Evolutionary conservation across 23 tunicate genomes (phyloP).

Genomic region (Clavelina lepadiformis): DNA sequence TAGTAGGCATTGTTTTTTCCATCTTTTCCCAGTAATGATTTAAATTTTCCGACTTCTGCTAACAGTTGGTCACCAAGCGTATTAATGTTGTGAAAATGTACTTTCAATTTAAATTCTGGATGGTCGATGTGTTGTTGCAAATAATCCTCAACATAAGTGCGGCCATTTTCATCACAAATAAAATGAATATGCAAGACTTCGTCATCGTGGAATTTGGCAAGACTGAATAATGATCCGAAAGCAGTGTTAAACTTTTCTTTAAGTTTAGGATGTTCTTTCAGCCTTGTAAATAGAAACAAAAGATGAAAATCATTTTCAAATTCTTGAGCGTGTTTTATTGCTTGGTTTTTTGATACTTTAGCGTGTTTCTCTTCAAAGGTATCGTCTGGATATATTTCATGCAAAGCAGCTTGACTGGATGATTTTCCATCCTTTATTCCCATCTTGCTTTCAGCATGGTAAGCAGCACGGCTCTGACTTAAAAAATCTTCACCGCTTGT

Average conservation of each 20-base stretch:
- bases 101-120: constrained; percentile 63
- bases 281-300: constrained; percentile 66
- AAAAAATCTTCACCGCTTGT: constrained; percentile 30
- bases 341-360: constrained; percentile 26
- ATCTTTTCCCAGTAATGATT: constrained; percentile 34
- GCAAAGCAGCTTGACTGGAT: background rate
- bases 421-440: background rate
- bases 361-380: background rate
- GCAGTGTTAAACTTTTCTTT: constrained; percentile 45
- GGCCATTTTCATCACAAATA: constrained; percentile 80
- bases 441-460: constrained; percentile 20
- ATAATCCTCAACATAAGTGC: constrained; percentile 40
- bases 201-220: constrained; percentile 53
- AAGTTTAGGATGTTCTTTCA: constrained; percentile 34
- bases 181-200: constrained; percentile 78
- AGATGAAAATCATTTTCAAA: constrained; percentile 69
- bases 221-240: constrained; percentile 67
- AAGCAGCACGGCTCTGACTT: constrained; percentile 7
- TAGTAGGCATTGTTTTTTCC: constrained; percentile 70
- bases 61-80: constrained; percentile 30
- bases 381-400: background rate
- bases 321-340: constrained; percentile 67
- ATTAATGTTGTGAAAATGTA: constrained; percentile 59
- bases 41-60: constrained; percentile 35
- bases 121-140: constrained; percentile 37